Conservation (phyloP, 2,113 vertebrate species). For the Gavialis gangeticus region DNA sequence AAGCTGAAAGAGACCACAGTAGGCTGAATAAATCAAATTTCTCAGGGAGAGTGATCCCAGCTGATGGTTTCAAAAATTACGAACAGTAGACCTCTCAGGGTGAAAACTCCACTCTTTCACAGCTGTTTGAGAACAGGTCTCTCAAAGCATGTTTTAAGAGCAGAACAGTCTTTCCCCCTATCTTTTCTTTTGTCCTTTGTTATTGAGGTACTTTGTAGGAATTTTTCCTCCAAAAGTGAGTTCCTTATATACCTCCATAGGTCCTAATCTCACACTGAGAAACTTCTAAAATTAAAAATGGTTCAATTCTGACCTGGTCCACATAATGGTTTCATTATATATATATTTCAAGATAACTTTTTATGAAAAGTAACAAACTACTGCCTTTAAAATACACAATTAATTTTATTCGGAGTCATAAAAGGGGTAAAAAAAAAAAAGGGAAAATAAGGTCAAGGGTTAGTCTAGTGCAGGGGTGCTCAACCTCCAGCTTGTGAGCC, state of each 20-base stretch:
- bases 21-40: neutral
- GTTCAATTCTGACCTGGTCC: neutral
- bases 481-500: no score
- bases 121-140: neutral
- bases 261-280: neutral
- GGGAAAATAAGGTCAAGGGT: no score
- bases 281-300: neutral
- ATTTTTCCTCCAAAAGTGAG: accelerated
- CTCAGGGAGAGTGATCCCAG: neutral
- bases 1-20: neutral
- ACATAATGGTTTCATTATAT: neutral
- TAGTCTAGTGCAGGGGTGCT: no score
- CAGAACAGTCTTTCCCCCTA: accelerated
- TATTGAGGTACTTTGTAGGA: neutral
- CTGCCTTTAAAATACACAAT: no score
- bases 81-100: neutral
- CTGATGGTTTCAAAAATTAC: neutral
- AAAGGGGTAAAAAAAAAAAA: no score
- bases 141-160: neutral
- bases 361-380: no score
- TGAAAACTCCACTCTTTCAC: neutral
- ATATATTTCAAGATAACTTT: no score
- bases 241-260: neutral
- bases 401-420: no score
- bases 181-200: neutral